Evolutionary conservation across 2,888 invertebrate genomes (phyloP).

Genomic region (Rugalucina vietnamica): DNA sequence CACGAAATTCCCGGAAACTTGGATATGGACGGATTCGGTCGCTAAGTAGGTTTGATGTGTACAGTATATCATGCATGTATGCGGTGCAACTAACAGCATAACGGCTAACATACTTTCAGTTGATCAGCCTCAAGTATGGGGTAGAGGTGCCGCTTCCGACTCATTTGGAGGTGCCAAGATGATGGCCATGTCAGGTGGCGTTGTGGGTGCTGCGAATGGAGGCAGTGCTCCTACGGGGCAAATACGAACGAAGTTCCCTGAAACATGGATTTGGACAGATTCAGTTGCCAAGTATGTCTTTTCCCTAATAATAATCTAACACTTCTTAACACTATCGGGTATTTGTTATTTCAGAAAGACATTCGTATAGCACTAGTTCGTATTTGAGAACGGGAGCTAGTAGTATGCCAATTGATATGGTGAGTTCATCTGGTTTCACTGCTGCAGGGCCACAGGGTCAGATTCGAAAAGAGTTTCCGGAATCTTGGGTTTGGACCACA

Average conservation of each 20-base stretch:
- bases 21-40: constrained; percentile 86
- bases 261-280: constrained; percentile 89
- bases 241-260: constrained; percentile 88
- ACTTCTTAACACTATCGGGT: too few species aligned
- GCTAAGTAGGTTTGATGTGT: constrained; percentile 32
- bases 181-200: too few species aligned
- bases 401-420: too few species aligned
- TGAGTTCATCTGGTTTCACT: too few species aligned
- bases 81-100: too few species aligned
- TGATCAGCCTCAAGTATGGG: too few species aligned
- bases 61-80: too few species aligned
- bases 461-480: constrained; percentile 88
- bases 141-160: too few species aligned
- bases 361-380: background rate
- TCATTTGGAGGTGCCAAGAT: too few species aligned
- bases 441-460: constrained; percentile 17
- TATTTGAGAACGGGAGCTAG: background rate
- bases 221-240: constrained; percentile 33
- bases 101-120: too few species aligned
- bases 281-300: constrained; percentile 25
- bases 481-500: constrained; percentile 89
- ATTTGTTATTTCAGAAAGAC: background rate
- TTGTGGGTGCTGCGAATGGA: too few species aligned
- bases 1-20: constrained; percentile 90
- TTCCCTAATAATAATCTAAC: background rate